Base-by-base conservation (phyloP, 1,140 invertebrate genomes). In the Lepeophtheirus salmonis region DNA sequence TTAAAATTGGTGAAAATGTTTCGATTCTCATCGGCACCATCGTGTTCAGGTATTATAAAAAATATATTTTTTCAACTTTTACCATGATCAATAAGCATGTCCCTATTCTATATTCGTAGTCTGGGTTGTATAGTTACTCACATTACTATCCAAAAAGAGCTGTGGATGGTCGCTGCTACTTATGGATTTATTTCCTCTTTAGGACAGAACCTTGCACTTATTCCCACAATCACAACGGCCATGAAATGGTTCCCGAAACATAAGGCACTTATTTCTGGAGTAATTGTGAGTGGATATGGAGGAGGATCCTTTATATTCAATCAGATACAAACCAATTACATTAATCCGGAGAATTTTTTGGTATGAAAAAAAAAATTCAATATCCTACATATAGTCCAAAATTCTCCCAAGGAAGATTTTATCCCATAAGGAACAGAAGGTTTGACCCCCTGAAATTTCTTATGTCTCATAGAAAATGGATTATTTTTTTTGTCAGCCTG, bases 301-400 rank as follows among this genome's bases (percentile, higher is more conserved):
- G 64, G 67, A 4, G 71, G 71, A 21, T 67, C 70, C 2, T 69
- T 73, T 53, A 66, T 72, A 26, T 72, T 73, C 64, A 67, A 70
- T 61, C 67, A 70, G 62, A 63, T 73, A 14, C 70, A 73, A 63
- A 72, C 70, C 13, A 63, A 63, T 1, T 71, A 64, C 61, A 63
- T 73, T 4, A 73, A 73, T 65, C 71, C 70, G n/a, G 48, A 69
- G 13, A 72, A 73, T 62, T 25, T 63, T 30, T n/a, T n/a, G n/a
- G n/a, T n/a, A n/a, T n/a, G n/a, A n/a, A n/a, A n/a, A n/a, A n/a
- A n/a, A n/a, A n/a, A n/a, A n/a, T n/a, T n/a, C n/a, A n/a, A n/a
- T n/a, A n/a, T n/a, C n/a, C n/a, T n/a, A n/a, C n/a, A n/a, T n/a
- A n/a, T n/a, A n/a, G n/a, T n/a, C n/a, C n/a, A n/a, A n/a, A n/a